Evolutionary conservation across 2,797 vertebrate species (phyloP), one percentile per base, ranked within the genome.

Genomic region (Sorex maritimensis): DNA sequence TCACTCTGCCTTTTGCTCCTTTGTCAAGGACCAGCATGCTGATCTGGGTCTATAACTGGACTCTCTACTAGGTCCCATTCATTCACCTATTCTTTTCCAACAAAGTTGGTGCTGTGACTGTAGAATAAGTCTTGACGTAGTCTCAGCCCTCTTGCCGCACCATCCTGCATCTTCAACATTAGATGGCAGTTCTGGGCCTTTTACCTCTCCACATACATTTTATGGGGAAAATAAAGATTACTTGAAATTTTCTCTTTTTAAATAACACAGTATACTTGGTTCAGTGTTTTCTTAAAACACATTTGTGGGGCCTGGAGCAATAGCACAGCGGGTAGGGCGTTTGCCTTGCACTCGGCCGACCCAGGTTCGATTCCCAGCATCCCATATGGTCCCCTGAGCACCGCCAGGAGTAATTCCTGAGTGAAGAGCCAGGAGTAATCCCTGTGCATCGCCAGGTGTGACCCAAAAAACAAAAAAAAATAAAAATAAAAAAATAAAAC

Each of bases 281-380:
- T 92, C 72, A 72, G 28, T 58, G 58, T 7, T 28, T 95, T 94
- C 95, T 34, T 94, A 80, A 49, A 44, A 44, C 55, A 49, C 5
- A 68, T 69, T 82, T 44, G 79, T 34, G 24, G 30, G 34, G 34
- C 2, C 34, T 34, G 34, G 34, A 34, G 34, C 34, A 34, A 34
- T 34, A 34, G 34, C 34, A 34, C 34, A 34, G 34, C 2, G 34
- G 34, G 34, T 34, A 34, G 34, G 34, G 34, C 34, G 34, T 34
- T 34, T 34, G 34, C 34, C 34, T 34, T 34, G 34, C 34, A 34
- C 34, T 34, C 34, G 34, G 34, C 34, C 34, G 34, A 34, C 34
- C 34, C 34, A 34, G 34, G 34, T 34, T 34, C 34, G 34, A 34
- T 34, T 34, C 2, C 34, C 34, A 34, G 34, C 34, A 34, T 34